These are phyloP conservation scores for Melanitta fusca DNA, from an alignment of 2,797 vertebrate species.

Conservation along the genomic window DNA sequence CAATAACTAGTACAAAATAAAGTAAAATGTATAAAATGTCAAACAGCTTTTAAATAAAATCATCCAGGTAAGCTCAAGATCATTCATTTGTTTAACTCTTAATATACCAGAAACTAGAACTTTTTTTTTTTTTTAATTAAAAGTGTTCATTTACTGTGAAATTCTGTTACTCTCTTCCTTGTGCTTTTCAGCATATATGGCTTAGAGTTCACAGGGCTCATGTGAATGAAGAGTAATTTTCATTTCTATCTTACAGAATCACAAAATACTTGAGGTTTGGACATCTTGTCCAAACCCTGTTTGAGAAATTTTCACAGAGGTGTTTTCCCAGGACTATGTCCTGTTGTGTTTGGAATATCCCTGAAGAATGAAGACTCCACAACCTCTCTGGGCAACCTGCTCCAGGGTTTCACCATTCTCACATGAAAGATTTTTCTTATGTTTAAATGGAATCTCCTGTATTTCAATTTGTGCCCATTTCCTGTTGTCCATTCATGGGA, in stretches of 20 bases:
- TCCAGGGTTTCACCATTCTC: not conserved
- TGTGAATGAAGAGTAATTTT: not conserved
- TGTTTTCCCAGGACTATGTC: not conserved
- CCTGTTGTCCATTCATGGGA: not conserved
- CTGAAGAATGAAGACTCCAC: not conserved
- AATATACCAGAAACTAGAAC: not conserved
- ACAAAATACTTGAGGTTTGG: not conserved
- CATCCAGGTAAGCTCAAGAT: not conserved
- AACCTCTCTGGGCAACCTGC: not conserved
- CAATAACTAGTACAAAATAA: not conserved
- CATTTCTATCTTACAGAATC: not conserved
- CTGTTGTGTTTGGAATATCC: not conserved
- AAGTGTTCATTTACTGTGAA: not conserved
- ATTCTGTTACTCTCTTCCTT: not conserved
- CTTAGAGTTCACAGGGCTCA: not conserved
- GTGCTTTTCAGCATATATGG: fast-evolving
- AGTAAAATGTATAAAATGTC: not conserved
- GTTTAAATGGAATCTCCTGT: not conserved
- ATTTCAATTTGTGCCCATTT: not conserved
- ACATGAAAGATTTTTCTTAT: not conserved
- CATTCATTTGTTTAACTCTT: not conserved
- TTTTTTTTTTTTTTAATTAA: not conserved
- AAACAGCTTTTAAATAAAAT: not conserved
- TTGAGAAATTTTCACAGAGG: not conserved
- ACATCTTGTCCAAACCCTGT: too few relatives aligned